phyloP scores from a whole-genome alignment of 1,140 invertebrate genomes.

The Venturia canescens region DNA sequence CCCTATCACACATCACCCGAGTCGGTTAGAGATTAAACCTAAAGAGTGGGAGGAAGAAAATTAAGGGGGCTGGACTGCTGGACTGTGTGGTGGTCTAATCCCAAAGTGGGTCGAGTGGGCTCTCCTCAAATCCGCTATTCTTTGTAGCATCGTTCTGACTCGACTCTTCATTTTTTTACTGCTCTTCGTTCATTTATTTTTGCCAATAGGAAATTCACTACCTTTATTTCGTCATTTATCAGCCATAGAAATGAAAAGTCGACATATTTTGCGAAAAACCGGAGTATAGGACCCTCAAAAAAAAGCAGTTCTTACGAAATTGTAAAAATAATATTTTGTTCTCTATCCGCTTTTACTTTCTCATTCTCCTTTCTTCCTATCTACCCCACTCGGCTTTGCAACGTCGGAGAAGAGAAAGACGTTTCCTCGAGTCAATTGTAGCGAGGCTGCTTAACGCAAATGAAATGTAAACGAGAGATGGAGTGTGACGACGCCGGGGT shows the following conservation, averaged over 20 bases:
- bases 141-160: not conserved
- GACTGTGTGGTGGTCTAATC: slow-evolving; percentile 24
- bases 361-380: not conserved
- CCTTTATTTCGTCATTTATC: slow-evolving; percentile 12
- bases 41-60: slow-evolving; percentile 7
- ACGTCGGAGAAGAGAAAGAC: slow-evolving; percentile 5
- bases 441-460: slow-evolving; percentile 32
- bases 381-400: not conserved
- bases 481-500: slow-evolving; percentile 1
- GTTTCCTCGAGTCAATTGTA: slow-evolving; percentile 31
- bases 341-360: not conserved
- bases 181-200: not conserved
- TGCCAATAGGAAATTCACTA: not conserved
- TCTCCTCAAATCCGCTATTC: slow-evolving; percentile 34
- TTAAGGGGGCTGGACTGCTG: not conserved
- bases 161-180: not conserved
- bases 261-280: slow-evolving; percentile 6
- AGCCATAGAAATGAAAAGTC: slow-evolving; percentile 6
- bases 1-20: slow-evolving; percentile 22
- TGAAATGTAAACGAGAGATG: slow-evolving; percentile 67
- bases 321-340: slow-evolving; percentile 6
- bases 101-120: slow-evolving; percentile 25
- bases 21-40: not conserved
- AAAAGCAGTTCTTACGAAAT: slow-evolving; percentile 12
- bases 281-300: not conserved